phyloP scores from a whole-genome alignment of 1,140 invertebrate genomes.

The Anagrus nilaparvatae region DNA sequence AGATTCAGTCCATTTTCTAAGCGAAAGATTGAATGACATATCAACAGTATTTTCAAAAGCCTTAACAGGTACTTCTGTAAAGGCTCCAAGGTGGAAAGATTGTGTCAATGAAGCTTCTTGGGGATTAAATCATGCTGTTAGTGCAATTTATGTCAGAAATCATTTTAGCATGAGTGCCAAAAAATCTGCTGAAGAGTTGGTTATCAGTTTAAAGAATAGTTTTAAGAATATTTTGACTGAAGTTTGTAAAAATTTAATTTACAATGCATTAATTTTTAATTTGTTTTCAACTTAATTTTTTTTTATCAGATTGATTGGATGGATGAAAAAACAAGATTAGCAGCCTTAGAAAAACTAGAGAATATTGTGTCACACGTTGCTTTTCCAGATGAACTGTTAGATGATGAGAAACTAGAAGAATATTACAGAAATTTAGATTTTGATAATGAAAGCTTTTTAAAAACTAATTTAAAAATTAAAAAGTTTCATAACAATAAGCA shows the following conservation, averaged over 20 bases:
- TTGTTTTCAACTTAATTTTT: too few species aligned
- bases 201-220: conserved; percentile 51
- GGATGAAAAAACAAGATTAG: conserved; percentile 50
- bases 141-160: conserved; percentile 47
- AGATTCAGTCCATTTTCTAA: conserved; percentile 46
- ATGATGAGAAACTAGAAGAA: conserved; percentile 45
- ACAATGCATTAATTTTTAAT: too few species aligned
- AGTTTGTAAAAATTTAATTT: too few species aligned
- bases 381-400: conserved; percentile 49
- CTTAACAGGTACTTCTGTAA: too few species aligned
- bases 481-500: conserved; percentile 50
- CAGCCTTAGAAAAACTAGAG: conserved; percentile 46
- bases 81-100: conserved; percentile 43
- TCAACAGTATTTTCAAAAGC: too few species aligned
- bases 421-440: conserved; percentile 47
- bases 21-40: too few species aligned
- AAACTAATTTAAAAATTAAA: conserved; percentile 50
- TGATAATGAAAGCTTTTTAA: conserved; percentile 42
- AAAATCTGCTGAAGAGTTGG: conserved; percentile 53
- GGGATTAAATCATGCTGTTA: conserved; percentile 44
- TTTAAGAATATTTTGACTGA: conserved; percentile 47
- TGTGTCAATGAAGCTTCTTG: conserved; percentile 43
- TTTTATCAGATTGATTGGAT: conserved; percentile 51
- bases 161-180: conserved; percentile 46
- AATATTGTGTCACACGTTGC: conserved; percentile 47